Base-by-base conservation (phyloP, 2,888 invertebrate species). In the Cheilosia variabilis region DNA sequence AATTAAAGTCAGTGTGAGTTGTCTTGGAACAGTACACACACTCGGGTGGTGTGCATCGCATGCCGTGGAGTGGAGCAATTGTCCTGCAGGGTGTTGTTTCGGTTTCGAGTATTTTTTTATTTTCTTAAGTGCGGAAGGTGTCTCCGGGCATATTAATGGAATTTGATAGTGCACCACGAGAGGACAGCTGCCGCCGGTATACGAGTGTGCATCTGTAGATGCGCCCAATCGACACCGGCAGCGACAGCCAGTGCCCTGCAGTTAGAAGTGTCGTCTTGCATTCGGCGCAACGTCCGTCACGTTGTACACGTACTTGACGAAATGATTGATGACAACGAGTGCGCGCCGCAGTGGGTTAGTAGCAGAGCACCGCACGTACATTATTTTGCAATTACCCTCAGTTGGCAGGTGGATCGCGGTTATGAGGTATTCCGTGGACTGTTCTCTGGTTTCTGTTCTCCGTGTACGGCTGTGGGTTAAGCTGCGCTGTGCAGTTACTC, bases 1-100 rank as follows among this genome's bases (percentile, higher is more conserved):
- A 80, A 86, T 86, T 86, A 76, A 76, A 86, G 80, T 84, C 84
- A 75, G 65, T 71, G 80, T 47, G 72, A 79, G 68, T 75, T 73
- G 83, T 15, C 31, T 73, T 52, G 43, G 31, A 66, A 72, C 37
- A 37, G 37, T 37, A 37, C 37, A 37, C 62, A 68, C 62, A 58
- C 31, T 47, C 24, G 69, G 55, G 34, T 37, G 72, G 27, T 50
- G 65, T 43, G 31, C 65, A 52, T 75, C 41, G 15, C 68, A 60
- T 43, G 17, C 73, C 60, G 50, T 41, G 55, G 68, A 76, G 53
- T 66, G 60, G 53, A 50, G 69, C 73, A 58, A 69, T 83, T 68
- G 63, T 75, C 73, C 63, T 63, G 73, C 73, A 52, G 73, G 79
- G 68, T 63, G 63, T 73, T 73, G 65, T 52, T 55, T 60, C 57